Conservation (phyloP, 2,113 vertebrate genomes). For the Uropsilus gracilis region DNA sequence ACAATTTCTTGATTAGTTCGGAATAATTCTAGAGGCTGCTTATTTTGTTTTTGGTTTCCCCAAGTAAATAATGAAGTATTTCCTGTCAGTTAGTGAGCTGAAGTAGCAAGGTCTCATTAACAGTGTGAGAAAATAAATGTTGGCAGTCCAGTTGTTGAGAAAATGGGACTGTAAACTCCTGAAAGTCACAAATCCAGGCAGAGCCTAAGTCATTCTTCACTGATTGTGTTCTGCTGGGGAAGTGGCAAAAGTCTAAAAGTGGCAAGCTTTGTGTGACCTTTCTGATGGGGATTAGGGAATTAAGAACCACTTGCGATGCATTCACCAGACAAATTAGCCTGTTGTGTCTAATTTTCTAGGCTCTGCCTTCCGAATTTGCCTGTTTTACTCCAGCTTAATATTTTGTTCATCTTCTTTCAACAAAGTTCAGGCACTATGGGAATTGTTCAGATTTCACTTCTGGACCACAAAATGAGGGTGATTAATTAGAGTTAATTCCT, state of each 20-base stretch:
- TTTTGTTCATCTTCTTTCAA: neutral
- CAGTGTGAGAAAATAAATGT: slow-evolving; percentile 34
- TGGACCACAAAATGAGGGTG: neutral
- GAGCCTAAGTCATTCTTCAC: neutral
- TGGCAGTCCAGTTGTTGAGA: slow-evolving; percentile 52
- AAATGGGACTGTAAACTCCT: neutral
- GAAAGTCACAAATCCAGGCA: neutral
- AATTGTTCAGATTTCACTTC: neutral
- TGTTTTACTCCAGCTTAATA: neutral
- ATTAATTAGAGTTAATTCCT: neutral
- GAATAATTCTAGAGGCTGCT: neutral
- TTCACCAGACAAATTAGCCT: neutral
- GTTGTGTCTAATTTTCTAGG: neutral
- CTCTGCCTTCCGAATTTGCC: neutral
- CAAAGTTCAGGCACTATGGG: neutral
- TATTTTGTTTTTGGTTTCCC: neutral
- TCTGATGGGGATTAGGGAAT: neutral
- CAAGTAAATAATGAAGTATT: neutral
- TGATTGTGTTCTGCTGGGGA: neutral
- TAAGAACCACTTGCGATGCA: neutral
- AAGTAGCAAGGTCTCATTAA: neutral
- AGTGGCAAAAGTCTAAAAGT: neutral
- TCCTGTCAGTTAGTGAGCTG: neutral
- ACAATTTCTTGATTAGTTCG: neutral
- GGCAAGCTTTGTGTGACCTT: neutral